These are phyloP conservation scores for Zygothrica quintamaculata DNA, from an alignment of 2,888 invertebrate species.

Conservation along the genomic window DNA sequence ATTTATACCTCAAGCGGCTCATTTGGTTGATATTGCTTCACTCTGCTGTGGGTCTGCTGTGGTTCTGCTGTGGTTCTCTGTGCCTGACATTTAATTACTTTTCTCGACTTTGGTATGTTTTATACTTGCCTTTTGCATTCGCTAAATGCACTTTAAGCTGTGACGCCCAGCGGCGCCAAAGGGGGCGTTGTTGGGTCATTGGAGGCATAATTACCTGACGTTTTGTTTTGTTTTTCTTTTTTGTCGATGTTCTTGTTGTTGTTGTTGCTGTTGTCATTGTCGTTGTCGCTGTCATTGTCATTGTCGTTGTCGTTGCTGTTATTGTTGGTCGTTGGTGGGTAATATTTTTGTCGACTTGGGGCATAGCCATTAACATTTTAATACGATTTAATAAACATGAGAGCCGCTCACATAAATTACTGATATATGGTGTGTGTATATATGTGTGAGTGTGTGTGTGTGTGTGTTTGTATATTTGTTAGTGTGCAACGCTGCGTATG, in stretches of 20 bases:
- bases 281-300: not conserved
- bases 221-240: constrained; percentile 8
- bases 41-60: not conserved
- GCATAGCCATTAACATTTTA: constrained; percentile 76
- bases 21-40: constrained; percentile 35
- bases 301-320: not conserved
- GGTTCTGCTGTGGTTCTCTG: constrained; percentile 17
- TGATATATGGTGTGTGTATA: constrained; percentile 38
- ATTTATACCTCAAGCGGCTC: constrained; percentile 47
- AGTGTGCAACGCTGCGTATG: constrained; percentile 59
- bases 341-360: constrained; percentile 65
- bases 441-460: constrained; percentile 7
- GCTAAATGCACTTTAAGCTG: constrained; percentile 70
- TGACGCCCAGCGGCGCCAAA: constrained; percentile 10
- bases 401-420: constrained; percentile 66
- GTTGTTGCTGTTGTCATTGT: constrained; percentile 1
- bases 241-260: constrained; percentile 4
- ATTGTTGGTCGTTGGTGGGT: constrained; percentile 26
- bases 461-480: too few species aligned
- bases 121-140: constrained; percentile 38
- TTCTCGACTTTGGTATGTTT: constrained; percentile 61
- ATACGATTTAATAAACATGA: constrained; percentile 72
- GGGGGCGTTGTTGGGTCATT: constrained; percentile 61
- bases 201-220: constrained; percentile 75
- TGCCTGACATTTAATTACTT: constrained; percentile 67